Percentiles rank a stretch among this genome's conserved stretches.
These are phyloP conservation scores for Tyria jacobaeae DNA, from an alignment of 2,888 invertebrate species.

Conservation along the genomic window DNA sequence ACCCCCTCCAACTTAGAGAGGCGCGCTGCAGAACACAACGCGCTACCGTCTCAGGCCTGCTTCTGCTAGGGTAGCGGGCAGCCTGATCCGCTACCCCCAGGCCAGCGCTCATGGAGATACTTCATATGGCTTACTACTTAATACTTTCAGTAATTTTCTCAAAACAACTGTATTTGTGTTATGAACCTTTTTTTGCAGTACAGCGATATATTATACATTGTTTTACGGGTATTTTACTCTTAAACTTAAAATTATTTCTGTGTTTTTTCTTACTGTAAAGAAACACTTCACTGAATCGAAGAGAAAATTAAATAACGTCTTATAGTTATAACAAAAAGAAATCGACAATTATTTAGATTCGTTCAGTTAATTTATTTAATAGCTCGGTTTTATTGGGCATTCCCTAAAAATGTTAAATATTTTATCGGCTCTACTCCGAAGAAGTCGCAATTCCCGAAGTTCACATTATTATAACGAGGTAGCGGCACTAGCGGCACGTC, in stretches of 20 bases:
- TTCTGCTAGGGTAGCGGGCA: no score
- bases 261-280: neutral
- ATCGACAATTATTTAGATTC: slow-evolving; percentile 29
- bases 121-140: no score
- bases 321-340: neutral
- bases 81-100: no score
- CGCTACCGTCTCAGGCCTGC: no score
- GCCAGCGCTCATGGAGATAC: no score
- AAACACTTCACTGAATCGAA: neutral
- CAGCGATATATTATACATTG: neutral
- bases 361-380: slow-evolving; percentile 35
- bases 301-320: slow-evolving; percentile 8
- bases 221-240: neutral
- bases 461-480: slow-evolving; percentile 87
- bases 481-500: slow-evolving; percentile 72
- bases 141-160: no score
- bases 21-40: no score
- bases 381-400: slow-evolving; percentile 39
- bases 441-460: slow-evolving; percentile 83
- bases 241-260: neutral
- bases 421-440: slow-evolving; percentile 72
- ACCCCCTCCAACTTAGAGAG: no score
- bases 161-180: no score
- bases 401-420: slow-evolving; percentile 52
- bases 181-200: no score